A percentile compares a stretch with the other conserved stretches of the same genome.
phyloP scores from a whole-genome alignment of 2,888 invertebrate genomes.

The Scrobipalpa costella region DNA sequence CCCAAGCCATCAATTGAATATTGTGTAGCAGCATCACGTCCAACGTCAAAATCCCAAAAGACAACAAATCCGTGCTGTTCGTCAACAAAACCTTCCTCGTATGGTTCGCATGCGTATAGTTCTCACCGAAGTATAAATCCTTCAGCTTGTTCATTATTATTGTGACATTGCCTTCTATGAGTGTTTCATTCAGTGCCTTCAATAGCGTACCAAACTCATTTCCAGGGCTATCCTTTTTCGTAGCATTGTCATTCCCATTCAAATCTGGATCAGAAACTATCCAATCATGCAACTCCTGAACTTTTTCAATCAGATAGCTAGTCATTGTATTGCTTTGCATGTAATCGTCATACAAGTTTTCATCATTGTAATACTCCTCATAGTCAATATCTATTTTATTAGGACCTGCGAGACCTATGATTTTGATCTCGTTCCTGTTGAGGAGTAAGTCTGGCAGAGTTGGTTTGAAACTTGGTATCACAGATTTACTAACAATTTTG shows the following conservation, averaged over 20 bases:
- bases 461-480: conserved; percentile 64
- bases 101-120: conserved; percentile 52
- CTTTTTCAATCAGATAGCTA: conserved; percentile 73
- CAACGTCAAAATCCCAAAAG: conserved; percentile 80
- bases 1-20: conserved; percentile 80
- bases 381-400: conserved; percentile 51
- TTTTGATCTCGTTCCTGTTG: conserved; percentile 43
- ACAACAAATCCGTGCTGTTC: conserved; percentile 73
- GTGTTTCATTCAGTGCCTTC: conserved; percentile 76
- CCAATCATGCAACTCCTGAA: conserved; percentile 79
- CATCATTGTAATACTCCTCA: conserved; percentile 70
- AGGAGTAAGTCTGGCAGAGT: conserved; percentile 55
- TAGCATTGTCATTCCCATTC: conserved; percentile 42
- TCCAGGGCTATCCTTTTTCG: conserved; percentile 41
- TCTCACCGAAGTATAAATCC: conserved; percentile 75
- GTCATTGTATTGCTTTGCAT: conserved; percentile 74
- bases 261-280: conserved; percentile 67
- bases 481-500: conserved; percentile 30
- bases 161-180: conserved; percentile 73
- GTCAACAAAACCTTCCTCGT: conserved; percentile 61
- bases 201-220: conserved; percentile 64
- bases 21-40: conserved; percentile 81
- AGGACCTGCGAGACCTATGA: conserved; percentile 51
- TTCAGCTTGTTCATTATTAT: conserved; percentile 75
- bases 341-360: conserved; percentile 71